These are phyloP conservation scores for Machimus atricapillus DNA, from an alignment of 2,888 invertebrate species.

Conservation along the genomic window DNA sequence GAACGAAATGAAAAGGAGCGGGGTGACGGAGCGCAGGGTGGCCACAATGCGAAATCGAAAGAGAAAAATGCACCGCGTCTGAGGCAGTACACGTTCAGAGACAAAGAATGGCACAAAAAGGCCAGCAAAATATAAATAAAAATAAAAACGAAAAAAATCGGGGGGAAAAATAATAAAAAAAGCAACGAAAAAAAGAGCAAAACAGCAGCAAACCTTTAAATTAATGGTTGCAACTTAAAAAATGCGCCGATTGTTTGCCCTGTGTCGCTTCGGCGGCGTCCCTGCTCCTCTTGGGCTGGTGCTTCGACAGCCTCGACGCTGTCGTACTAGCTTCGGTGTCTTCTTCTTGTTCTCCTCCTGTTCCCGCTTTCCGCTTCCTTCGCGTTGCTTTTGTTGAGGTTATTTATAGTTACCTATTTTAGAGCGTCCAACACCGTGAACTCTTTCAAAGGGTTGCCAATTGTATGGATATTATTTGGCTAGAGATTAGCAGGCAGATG, in stretches of 20 bases:
- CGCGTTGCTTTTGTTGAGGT: slow-evolving; percentile 32
- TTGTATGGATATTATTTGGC: slow-evolving; percentile 39
- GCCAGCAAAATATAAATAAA: neutral
- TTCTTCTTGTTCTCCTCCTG: slow-evolving; percentile 8
- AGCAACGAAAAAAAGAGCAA: slow-evolving; percentile 7
- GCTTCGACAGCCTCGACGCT: neutral
- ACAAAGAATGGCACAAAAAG: slow-evolving; percentile 30
- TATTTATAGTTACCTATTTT: slow-evolving; percentile 40
- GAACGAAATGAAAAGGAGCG: slow-evolving; percentile 27
- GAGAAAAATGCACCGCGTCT: slow-evolving; percentile 25
- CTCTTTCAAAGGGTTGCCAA: slow-evolving; percentile 36
- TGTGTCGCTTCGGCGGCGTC: slow-evolving; percentile 19
- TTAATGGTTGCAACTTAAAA: slow-evolving; percentile 41
- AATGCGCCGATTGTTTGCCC: slow-evolving; percentile 42
- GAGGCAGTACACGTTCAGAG: slow-evolving; percentile 4
- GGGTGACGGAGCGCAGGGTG: neutral
- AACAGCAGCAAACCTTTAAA: slow-evolving; percentile 20
- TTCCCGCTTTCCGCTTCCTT: neutral
- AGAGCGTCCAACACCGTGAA: slow-evolving; percentile 35
- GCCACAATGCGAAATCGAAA: slow-evolving; percentile 27
- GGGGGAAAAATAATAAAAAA: neutral
- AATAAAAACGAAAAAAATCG: neutral
- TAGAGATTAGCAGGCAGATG: slow-evolving; percentile 27
- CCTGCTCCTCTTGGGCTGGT: neutral
- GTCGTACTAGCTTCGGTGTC: neutral